Evolutionary conservation across 2,888 invertebrate species (phyloP).

Genomic region (Microctonus hyperodae): DNA sequence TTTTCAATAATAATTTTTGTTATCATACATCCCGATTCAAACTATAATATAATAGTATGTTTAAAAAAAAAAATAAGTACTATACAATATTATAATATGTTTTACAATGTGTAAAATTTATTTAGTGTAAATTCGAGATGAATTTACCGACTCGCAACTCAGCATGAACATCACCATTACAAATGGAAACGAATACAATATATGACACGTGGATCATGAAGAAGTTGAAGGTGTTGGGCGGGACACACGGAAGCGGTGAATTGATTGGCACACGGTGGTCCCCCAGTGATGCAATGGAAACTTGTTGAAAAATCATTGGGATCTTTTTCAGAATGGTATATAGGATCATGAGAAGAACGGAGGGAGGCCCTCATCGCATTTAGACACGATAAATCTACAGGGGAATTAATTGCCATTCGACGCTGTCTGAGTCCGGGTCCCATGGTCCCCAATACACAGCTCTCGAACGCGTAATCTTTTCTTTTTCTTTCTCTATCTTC

Average conservation of each 20-base stretch:
- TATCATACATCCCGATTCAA: background rate
- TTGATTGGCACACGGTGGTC: slow-evolving; percentile 34
- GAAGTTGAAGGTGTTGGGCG: background rate
- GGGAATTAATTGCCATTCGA: slow-evolving; percentile 61
- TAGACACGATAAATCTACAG: slow-evolving; percentile 60
- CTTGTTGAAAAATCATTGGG: slow-evolving; percentile 33
- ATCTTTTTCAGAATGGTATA: slow-evolving; percentile 32
- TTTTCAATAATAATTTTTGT: background rate
- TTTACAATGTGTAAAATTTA: slow-evolving; percentile 44
- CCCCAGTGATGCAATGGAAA: slow-evolving; percentile 25
- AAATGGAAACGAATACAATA: background rate
- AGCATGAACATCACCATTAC: slow-evolving; percentile 11
- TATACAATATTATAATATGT: slow-evolving; percentile 48
- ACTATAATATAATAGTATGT: background rate
- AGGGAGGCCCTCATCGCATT: slow-evolving; percentile 44
- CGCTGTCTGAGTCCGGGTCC: slow-evolving; percentile 52
- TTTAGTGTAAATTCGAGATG: slow-evolving; percentile 42
- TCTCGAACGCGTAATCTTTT: slow-evolving; percentile 30
- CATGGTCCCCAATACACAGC: slow-evolving; percentile 39
- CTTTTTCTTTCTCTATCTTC: slow-evolving; percentile 28
- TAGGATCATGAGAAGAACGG: slow-evolving; percentile 41
- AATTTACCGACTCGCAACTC: slow-evolving; percentile 42
- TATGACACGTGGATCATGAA: background rate
- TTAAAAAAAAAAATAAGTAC: too few relatives aligned
- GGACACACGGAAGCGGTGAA: slow-evolving; percentile 1